Percentiles rank a stretch among this genome's conserved stretches.
Evolutionary conservation across 2,797 vertebrate species (phyloP).

Genomic region (Dendrocincla fuliginosa): DNA sequence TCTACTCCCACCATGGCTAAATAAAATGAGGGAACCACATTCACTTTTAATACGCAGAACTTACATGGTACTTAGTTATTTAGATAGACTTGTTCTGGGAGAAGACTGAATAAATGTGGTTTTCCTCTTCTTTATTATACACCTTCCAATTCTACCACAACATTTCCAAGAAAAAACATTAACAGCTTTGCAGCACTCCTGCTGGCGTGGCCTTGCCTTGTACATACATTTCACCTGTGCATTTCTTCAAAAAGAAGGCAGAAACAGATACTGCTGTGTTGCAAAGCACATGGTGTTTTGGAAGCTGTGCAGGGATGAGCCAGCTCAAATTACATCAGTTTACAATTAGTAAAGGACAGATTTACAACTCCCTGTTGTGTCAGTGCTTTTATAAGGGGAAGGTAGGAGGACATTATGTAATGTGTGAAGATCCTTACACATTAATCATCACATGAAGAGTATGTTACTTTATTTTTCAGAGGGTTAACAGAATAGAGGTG

Average conservation of each 20-base stretch:
- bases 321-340: conserved; percentile 4
- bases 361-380: background rate
- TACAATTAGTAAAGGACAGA: background rate
- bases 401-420: background rate
- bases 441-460: background rate
- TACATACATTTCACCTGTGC: rapidly evolving
- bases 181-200: background rate
- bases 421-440: background rate
- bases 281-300: background rate
- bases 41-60: background rate
- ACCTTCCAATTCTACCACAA: background rate
- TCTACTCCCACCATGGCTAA: background rate
- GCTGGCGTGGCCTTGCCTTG: background rate
- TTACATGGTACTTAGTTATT: background rate
- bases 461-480: background rate
- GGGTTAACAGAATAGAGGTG: background rate
- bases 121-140: background rate
- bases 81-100: background rate
- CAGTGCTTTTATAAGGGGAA: background rate
- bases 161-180: background rate
- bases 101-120: background rate
- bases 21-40: background rate
- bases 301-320: background rate
- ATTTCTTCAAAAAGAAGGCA: background rate
- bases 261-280: background rate